Evolutionary conservation across 2,888 invertebrate species (phyloP).

Genomic region (Steinernema carpocapsae): DNA sequence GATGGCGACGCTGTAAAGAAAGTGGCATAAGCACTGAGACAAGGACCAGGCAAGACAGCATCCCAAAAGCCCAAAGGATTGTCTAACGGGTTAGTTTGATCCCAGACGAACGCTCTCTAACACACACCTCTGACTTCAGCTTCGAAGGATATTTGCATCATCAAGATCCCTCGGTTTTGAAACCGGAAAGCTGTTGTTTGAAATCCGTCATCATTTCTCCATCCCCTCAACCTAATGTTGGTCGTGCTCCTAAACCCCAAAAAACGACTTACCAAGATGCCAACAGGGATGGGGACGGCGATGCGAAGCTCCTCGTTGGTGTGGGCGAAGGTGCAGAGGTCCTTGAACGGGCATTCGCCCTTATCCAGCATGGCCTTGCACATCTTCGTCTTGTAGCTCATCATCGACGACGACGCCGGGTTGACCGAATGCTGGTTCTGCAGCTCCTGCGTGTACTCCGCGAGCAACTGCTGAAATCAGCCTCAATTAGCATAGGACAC

Average conservation of each 20-base stretch:
- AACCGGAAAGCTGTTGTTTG: no score
- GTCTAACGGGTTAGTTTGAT: no score
- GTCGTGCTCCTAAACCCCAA: no score
- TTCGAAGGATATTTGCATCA: no score
- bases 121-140: no score
- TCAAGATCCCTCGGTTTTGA: no score
- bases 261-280: background rate
- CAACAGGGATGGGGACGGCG: background rate
- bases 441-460: background rate
- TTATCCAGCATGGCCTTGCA: constrained; percentile 83
- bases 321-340: constrained; percentile 87
- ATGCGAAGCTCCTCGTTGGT: constrained; percentile 80
- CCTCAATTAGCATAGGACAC: background rate
- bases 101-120: no score
- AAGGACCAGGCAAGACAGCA: background rate
- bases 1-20: background rate
- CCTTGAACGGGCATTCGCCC: constrained; percentile 83
- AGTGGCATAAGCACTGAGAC: background rate
- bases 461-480: background rate
- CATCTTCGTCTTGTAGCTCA: constrained; percentile 84
- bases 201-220: no score
- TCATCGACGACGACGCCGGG: no score
- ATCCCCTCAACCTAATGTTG: no score
- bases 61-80: no score
- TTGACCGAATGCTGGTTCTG: background rate